A percentile compares a stretch with the other conserved stretches of the same genome.
Conservation (phyloP, 2,797 vertebrate genomes). For the Limnodromus scolopaceus region DNA sequence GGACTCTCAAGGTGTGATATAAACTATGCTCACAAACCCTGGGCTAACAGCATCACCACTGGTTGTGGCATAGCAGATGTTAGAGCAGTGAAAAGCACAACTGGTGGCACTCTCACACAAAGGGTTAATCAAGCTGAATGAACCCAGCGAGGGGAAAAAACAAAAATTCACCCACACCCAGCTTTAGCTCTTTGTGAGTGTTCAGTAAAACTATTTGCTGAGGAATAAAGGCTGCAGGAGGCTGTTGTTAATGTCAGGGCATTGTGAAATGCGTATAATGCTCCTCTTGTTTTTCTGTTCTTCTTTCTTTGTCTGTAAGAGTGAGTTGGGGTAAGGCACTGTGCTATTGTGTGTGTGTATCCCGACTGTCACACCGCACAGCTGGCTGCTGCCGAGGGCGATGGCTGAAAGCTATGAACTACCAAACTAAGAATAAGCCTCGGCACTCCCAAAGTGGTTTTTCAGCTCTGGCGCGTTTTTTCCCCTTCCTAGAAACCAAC, state of each 20-base stretch:
- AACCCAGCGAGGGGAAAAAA: constrained; percentile 28
- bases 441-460: neutral
- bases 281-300: neutral
- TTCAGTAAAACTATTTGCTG: constrained; percentile 16
- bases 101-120: neutral
- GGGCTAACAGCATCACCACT: neutral
- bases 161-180: constrained; percentile 19
- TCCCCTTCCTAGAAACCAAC: neutral
- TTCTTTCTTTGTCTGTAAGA: neutral
- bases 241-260: neutral
- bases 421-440: neutral
- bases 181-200: neutral
- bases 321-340: neutral
- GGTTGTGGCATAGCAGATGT: neutral
- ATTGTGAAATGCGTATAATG: neutral
- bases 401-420: neutral
- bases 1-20: fast-evolving
- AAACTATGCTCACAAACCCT: neutral
- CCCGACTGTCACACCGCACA: neutral
- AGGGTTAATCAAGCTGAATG: constrained; percentile 43
- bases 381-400: neutral
- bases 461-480: neutral
- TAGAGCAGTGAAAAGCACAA: neutral
- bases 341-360: neutral
- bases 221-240: constrained; percentile 20